Evolutionary conservation across 2,797 vertebrate genomes (phyloP).

Genomic region (Eptatretus atami): DNA sequence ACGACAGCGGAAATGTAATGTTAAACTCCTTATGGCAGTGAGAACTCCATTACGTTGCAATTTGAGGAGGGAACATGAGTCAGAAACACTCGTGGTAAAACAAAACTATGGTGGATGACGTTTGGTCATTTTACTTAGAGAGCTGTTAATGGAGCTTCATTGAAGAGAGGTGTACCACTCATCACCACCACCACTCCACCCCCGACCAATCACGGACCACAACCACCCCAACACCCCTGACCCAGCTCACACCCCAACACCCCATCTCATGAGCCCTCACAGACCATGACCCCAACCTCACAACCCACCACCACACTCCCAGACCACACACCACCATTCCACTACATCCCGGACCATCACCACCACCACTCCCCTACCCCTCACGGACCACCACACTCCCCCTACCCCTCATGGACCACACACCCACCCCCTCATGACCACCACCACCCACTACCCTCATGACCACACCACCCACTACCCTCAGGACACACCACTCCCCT

Average conservation of each 20-base stretch:
- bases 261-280: background rate
- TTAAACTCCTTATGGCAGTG: too few relatives aligned
- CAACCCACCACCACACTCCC: background rate
- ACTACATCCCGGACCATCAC: background rate
- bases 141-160: too few relatives aligned
- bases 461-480: background rate
- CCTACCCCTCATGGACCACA: background rate
- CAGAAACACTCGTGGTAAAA: too few relatives aligned
- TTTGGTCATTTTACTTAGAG: too few relatives aligned
- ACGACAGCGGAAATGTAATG: too few relatives aligned
- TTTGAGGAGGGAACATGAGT: too few relatives aligned
- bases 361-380: background rate
- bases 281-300: background rate
- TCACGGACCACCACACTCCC: background rate
- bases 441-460: background rate
- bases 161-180: too few relatives aligned
- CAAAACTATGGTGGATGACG: too few relatives aligned
- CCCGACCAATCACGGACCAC: background rate
- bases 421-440: background rate
- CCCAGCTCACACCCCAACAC: background rate
- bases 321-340: background rate
- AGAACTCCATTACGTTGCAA: too few relatives aligned
- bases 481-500: background rate
- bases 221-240: background rate
- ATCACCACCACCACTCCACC: background rate